Evolutionary conservation across 2,888 invertebrate genomes (phyloP).

Genomic region (Xanthia togata): DNA sequence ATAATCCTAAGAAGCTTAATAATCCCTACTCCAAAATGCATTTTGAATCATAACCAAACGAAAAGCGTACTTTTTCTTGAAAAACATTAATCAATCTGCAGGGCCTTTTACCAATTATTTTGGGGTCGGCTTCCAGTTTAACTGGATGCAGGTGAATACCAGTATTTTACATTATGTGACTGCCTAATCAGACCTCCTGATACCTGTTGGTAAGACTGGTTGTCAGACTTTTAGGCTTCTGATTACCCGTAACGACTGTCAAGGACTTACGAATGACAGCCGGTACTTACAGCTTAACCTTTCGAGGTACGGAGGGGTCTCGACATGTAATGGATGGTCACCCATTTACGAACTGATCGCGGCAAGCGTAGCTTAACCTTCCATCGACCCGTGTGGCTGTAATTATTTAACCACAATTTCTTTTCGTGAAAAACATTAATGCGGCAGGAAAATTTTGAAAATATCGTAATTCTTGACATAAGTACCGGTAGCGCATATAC

Average conservation of each 20-base stretch:
- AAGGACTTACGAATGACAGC: neutral
- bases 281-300: neutral
- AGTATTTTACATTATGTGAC: neutral
- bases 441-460: neutral
- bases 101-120: neutral
- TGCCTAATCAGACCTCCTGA: neutral
- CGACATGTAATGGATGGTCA: no score
- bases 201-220: neutral
- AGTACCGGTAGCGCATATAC: constrained; percentile 41
- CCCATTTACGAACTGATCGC: neutral
- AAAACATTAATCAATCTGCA: neutral
- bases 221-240: no score
- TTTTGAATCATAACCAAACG: neutral
- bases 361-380: neutral
- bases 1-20: neutral
- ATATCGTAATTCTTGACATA: neutral
- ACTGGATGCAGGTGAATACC: no score
- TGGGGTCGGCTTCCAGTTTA: no score
- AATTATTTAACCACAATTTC: neutral
- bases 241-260: neutral
- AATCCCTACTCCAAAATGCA: neutral
- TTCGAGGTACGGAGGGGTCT: neutral
- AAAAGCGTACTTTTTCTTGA: neutral
- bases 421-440: neutral
- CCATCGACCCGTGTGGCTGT: no score